Percentiles rank a stretch among this genome's conserved stretches.
Evolutionary conservation across 2,113 vertebrate species (phyloP).

Genomic region (Dipodomys stephensi): DNA sequence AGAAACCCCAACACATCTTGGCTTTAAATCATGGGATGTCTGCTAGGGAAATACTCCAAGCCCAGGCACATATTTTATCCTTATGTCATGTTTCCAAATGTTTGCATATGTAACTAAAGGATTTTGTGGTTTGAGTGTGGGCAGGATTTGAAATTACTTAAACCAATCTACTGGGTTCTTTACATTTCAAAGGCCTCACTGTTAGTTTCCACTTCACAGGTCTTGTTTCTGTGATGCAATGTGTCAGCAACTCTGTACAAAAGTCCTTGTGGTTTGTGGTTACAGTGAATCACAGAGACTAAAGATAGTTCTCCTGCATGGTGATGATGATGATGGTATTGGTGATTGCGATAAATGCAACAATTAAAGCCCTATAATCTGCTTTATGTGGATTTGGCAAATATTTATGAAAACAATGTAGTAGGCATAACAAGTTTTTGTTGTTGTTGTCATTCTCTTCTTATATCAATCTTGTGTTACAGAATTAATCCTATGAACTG

Average conservation of each 20-base stretch:
- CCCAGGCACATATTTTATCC: neutral
- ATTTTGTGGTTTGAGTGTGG: neutral
- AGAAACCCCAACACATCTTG: neutral
- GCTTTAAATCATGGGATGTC: neutral
- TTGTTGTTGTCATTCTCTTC: neutral
- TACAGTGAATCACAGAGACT: neutral
- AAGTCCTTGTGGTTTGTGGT: neutral
- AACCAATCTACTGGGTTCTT: neutral
- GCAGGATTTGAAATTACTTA: neutral
- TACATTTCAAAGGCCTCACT: neutral
- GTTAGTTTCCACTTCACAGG: slow-evolving; percentile 29
- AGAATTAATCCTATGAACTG: neutral
- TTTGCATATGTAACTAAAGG: neutral
- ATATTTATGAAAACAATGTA: slow-evolving; percentile 24
- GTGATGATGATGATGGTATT: neutral
- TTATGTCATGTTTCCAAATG: neutral
- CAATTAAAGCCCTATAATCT: neutral
- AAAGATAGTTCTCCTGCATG: neutral
- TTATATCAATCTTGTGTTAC: neutral
- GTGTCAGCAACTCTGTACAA: neutral
- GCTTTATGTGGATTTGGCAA: neutral
- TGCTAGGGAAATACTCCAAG: fast-evolving
- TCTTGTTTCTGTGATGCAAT: slow-evolving; percentile 28
- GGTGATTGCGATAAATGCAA: neutral
- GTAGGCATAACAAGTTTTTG: too few species aligned